Percentiles rank a stretch among this genome's conserved stretches.
Evolutionary conservation across 2,888 invertebrate genomes (phyloP).

Genomic region (Caenorhabditis sp.): DNA sequence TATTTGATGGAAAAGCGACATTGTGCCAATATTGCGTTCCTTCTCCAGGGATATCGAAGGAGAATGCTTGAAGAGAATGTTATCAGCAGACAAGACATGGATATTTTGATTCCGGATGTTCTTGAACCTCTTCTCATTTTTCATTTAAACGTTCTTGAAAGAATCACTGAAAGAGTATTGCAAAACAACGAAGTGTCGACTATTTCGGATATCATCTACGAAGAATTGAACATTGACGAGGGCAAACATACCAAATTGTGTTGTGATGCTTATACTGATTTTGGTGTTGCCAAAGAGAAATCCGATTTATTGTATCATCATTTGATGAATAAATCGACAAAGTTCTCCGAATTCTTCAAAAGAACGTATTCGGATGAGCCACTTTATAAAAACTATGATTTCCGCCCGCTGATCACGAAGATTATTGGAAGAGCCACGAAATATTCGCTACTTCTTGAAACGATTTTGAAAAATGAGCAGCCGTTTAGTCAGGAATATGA

Average conservation of each 20-base stretch:
- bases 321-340: slow-evolving; percentile 39
- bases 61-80: slow-evolving; percentile 53
- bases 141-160: slow-evolving; percentile 62
- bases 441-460: slow-evolving; percentile 54
- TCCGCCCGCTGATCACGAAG: slow-evolving; percentile 52
- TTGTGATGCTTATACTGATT: slow-evolving; percentile 54
- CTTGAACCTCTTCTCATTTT: slow-evolving; percentile 66
- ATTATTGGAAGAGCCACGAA: slow-evolving; percentile 55
- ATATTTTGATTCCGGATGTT: slow-evolving; percentile 63
- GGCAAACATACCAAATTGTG: slow-evolving; percentile 35
- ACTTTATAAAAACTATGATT: slow-evolving; percentile 48
- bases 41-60: slow-evolving; percentile 52
- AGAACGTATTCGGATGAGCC: slow-evolving; percentile 32
- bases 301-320: slow-evolving; percentile 41
- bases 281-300: slow-evolving; percentile 49
- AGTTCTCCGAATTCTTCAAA: slow-evolving; percentile 50
- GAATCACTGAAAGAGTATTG: slow-evolving; percentile 50
- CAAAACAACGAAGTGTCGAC: slow-evolving; percentile 55
- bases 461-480: slow-evolving; percentile 49
- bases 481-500: slow-evolving; percentile 33
- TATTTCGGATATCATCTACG: slow-evolving; percentile 63
- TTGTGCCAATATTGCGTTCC: slow-evolving; percentile 57
- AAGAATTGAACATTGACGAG: slow-evolving; percentile 45
- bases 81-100: slow-evolving; percentile 43
- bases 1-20: slow-evolving; percentile 51